phyloP scores from a whole-genome alignment of 2,888 invertebrate genomes.

The Archaeoteleia sp. region DNA sequence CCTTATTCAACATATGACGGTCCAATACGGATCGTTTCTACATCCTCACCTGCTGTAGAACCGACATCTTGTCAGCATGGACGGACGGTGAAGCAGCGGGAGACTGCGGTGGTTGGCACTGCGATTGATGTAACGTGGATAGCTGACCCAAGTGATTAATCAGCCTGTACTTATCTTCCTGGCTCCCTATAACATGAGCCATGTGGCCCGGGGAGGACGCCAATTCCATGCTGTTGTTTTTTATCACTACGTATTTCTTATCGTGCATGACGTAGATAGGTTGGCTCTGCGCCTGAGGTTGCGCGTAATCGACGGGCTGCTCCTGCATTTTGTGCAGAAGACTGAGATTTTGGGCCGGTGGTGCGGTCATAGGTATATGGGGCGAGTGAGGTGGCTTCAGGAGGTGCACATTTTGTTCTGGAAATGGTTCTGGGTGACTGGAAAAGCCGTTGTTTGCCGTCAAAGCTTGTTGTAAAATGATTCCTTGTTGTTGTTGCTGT shows the following conservation, averaged over 20 bases:
- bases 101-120: slow-evolving; percentile 67
- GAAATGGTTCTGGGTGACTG: slow-evolving; percentile 62
- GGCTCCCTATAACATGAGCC: slow-evolving; percentile 71
- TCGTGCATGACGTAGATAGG: slow-evolving; percentile 74
- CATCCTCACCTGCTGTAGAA: slow-evolving; percentile 65
- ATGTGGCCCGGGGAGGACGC: slow-evolving; percentile 62
- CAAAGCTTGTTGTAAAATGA: slow-evolving; percentile 75
- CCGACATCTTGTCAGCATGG: slow-evolving; percentile 67
- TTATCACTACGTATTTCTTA: slow-evolving; percentile 80
- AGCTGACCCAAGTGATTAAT: slow-evolving; percentile 63
- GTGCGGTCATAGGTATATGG: slow-evolving; percentile 62
- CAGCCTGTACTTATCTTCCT: slow-evolving; percentile 75
- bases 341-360: slow-evolving; percentile 65
- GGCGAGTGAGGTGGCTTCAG: slow-evolving; percentile 64
- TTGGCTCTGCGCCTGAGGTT: slow-evolving; percentile 60
- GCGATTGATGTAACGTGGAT: slow-evolving; percentile 62
- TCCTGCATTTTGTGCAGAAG: slow-evolving; percentile 67
- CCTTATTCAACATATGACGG: too few relatives aligned
- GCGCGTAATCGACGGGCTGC: slow-evolving; percentile 69
- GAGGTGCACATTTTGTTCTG: slow-evolving; percentile 63
- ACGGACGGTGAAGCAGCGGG: slow-evolving; percentile 56
- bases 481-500: slow-evolving; percentile 70
- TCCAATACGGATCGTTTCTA: too few relatives aligned
- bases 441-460: slow-evolving; percentile 71
- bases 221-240: slow-evolving; percentile 74